phyloP scores from a whole-genome alignment of 2,888 invertebrate species.

The Phaonia tiefii region DNA sequence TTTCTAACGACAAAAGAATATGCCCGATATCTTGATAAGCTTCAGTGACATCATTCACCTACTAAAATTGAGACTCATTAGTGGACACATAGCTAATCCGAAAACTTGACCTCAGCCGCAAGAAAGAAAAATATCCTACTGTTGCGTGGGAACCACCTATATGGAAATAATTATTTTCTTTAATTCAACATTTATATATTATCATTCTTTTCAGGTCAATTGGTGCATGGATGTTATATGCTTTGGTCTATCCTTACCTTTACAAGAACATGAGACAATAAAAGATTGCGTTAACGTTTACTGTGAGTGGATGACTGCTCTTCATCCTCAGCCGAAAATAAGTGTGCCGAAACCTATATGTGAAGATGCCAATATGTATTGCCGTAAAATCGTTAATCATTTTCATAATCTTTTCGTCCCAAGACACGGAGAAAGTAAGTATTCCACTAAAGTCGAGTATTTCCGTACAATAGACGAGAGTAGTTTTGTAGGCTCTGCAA shows the following conservation, averaged over 20 bases:
- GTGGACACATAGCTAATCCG: too few relatives aligned
- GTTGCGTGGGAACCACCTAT: too few relatives aligned
- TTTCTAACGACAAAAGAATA: too few relatives aligned
- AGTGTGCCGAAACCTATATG: conserved; percentile 94
- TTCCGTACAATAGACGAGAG: too few relatives aligned
- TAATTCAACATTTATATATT: background rate
- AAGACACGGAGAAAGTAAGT: conserved; percentile 93
- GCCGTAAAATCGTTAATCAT: conserved; percentile 93
- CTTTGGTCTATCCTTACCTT: conserved; percentile 93
- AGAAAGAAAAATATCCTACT: too few relatives aligned
- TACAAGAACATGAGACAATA: conserved; percentile 95
- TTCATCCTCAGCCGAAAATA: conserved; percentile 90
- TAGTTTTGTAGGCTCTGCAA: conserved; percentile 36
- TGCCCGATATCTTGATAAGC: too few relatives aligned
- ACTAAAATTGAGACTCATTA: too few relatives aligned
- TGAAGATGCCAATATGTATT: conserved; percentile 94
- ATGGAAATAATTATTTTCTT: too few relatives aligned
- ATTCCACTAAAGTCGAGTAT: background rate
- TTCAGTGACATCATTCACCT: too few relatives aligned
- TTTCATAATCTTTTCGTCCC: conserved; percentile 97
- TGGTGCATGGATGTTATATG: conserved; percentile 94
- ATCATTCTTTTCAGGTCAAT: conserved; percentile 84
- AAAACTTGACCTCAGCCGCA: too few relatives aligned
- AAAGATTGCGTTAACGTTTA: conserved; percentile 98
- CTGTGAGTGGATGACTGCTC: conserved; percentile 96